These are phyloP conservation scores for Torymus auratus DNA, from an alignment of 2,888 invertebrate species.

Conservation along the genomic window DNA sequence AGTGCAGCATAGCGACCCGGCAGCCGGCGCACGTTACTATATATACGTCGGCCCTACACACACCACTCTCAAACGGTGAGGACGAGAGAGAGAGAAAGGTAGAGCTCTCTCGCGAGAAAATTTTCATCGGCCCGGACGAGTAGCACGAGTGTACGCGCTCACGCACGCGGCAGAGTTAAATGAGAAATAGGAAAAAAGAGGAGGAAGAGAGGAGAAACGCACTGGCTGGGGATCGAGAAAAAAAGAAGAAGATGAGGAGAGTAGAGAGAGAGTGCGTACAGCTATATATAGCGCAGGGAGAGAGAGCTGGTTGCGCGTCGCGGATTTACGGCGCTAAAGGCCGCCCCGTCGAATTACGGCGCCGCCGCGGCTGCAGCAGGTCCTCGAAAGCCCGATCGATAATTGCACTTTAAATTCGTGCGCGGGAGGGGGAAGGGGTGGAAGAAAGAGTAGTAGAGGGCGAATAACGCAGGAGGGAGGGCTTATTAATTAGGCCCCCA, in stretches of 20 bases:
- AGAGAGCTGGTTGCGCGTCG: neutral
- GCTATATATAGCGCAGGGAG: no score
- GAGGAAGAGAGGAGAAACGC: neutral
- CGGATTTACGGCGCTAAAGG: constrained; percentile 35
- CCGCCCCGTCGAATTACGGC: constrained; percentile 1
- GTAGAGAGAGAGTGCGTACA: no score
- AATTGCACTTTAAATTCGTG: constrained; percentile 31
- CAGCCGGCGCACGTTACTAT: neutral
- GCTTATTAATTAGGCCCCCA: constrained; percentile 32
- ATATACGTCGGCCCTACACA: neutral
- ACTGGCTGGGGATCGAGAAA: neutral
- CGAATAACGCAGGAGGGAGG: neutral
- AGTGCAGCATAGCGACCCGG: neutral
- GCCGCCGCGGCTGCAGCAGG: neutral
- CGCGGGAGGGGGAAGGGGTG: neutral
- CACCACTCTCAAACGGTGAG: no score
- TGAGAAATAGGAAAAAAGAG: constrained; percentile 14
- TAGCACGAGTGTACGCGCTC: no score
- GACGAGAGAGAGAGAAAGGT: neutral
- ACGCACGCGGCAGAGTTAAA: neutral
- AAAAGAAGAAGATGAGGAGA: no score
- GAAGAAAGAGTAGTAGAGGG: no score
- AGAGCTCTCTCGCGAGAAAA: constrained; percentile 14
- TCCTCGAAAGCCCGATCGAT: constrained; percentile 32
- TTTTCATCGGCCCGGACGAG: constrained; percentile 9